These are phyloP conservation scores for Malthinus flaveolus DNA, from an alignment of 2,888 invertebrate species.

Conservation along the genomic window DNA sequence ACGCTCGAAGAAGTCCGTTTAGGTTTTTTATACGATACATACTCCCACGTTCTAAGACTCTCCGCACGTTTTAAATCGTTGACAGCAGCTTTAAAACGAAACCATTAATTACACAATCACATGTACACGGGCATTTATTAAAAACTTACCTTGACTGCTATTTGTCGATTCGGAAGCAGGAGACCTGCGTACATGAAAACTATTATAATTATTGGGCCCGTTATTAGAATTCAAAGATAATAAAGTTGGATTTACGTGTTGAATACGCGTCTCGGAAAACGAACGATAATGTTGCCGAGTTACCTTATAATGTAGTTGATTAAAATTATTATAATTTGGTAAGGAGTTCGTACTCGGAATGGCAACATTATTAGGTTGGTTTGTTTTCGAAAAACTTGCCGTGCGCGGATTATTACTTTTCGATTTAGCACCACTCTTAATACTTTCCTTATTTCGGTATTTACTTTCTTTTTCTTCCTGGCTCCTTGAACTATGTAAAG, in stretches of 20 bases:
- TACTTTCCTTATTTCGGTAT: constrained; percentile 32
- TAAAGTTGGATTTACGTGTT: neutral
- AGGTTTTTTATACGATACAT: constrained; percentile 3
- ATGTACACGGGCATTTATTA: neutral
- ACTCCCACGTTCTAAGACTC: constrained; percentile 29
- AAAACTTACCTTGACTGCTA: constrained; percentile 5
- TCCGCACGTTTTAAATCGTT: neutral
- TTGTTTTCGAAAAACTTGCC: too few species aligned
- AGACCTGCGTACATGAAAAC: constrained; percentile 15
- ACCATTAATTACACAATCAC: too few species aligned
- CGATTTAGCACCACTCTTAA: constrained; percentile 14
- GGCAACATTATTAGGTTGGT: neutral
- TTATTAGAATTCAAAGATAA: neutral
- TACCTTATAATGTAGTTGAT: neutral
- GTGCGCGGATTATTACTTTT: neutral
- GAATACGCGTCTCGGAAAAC: constrained; percentile 11
- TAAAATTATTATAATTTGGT: neutral
- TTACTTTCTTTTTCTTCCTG: constrained; percentile 11
- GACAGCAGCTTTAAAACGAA: neutral
- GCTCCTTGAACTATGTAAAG: constrained; percentile 19
- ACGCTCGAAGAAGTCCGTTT: constrained; percentile 44
- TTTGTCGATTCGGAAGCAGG: constrained; percentile 5
- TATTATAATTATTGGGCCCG: constrained; percentile 5
- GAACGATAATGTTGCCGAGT: constrained; percentile 6
- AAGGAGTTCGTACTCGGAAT: neutral